A percentile compares a stretch with the other conserved stretches of the same genome.
phyloP scores from a whole-genome alignment of 2,888 invertebrate species.

The Limnephilus rhombicus region DNA sequence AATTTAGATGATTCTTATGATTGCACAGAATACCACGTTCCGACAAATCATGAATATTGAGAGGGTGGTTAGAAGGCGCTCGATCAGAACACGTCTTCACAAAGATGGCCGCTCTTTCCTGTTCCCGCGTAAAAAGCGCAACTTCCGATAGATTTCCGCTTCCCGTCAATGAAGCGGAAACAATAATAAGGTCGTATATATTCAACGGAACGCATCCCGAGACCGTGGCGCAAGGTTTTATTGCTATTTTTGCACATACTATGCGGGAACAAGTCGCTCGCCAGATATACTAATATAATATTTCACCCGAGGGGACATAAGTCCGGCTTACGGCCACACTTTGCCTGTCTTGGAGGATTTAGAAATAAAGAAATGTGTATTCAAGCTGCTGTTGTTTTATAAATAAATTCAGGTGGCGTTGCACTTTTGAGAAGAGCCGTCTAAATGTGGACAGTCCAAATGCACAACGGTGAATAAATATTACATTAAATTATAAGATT shows the following conservation, averaged over 20 bases:
- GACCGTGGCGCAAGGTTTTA: conserved; percentile 69
- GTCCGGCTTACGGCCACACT: conserved; percentile 54
- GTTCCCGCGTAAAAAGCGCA: conserved; percentile 20
- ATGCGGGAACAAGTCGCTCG: conserved; percentile 68
- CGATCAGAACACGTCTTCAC: conserved; percentile 27
- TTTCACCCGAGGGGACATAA: conserved; percentile 49
- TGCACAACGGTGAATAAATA: neutral
- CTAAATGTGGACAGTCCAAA: neutral
- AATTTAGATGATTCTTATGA: neutral
- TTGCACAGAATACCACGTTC: neutral
- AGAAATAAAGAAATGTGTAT: conserved; percentile 19
- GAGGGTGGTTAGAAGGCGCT: conserved; percentile 1
- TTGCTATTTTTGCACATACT: conserved; percentile 77
- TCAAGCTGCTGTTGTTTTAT: conserved; percentile 11
- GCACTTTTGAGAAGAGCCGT: neutral
- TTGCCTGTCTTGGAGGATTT: conserved; percentile 27
- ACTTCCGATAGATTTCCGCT: conserved; percentile 23
- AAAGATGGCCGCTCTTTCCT: conserved; percentile 17
- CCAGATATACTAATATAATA: conserved; percentile 44
- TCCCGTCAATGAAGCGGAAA: conserved; percentile 10
- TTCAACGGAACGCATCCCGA: conserved; percentile 70
- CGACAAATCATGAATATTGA: neutral
- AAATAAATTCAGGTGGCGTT: conserved; percentile 16
- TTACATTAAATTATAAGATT: neutral
- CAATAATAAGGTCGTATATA: conserved; percentile 74